A percentile compares a stretch with the other conserved stretches of the same genome.
Conservation (phyloP, 2,113 vertebrate genomes). For the Talpa occidentalis region DNA sequence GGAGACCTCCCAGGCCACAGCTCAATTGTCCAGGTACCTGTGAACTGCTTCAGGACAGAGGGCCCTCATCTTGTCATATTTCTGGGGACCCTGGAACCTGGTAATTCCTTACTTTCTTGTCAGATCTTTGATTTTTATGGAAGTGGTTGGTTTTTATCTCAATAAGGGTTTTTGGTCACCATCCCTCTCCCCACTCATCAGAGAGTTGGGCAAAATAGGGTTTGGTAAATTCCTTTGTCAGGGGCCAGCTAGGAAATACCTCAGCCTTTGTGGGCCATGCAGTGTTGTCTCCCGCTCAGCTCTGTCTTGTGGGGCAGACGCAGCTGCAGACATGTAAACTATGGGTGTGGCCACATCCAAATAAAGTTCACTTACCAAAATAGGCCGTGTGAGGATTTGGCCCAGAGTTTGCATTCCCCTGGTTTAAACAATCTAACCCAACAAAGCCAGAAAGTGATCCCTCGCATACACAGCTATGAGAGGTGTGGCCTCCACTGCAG, state of each 20-base stretch:
- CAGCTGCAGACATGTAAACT: not conserved
- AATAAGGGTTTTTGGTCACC: not conserved
- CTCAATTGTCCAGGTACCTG: not conserved
- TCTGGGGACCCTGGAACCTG: not conserved
- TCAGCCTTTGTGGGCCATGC: not conserved
- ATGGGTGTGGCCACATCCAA: not conserved
- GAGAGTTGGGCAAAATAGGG: not conserved
- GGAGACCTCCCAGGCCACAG: not conserved
- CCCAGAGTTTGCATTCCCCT: not conserved
- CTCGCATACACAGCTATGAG: not conserved
- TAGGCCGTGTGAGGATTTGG: not conserved
- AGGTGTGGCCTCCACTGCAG: not conserved
- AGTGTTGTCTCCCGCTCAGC: not conserved
- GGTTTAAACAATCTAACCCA: not conserved
- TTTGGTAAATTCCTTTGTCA: not conserved
- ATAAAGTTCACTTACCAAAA: not conserved
- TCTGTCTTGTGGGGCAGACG: not conserved
- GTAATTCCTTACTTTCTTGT: not conserved
- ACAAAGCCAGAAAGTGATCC: not conserved
- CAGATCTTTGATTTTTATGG: not conserved
- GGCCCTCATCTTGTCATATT: fast-evolving
- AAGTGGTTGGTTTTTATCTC: not conserved
- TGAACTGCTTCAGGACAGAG: not conserved
- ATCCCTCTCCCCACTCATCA: too few species aligned
- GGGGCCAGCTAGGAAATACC: not conserved